Base-by-base conservation (phyloP, 2,797 vertebrate species). In the Danio tinwini region DNA sequence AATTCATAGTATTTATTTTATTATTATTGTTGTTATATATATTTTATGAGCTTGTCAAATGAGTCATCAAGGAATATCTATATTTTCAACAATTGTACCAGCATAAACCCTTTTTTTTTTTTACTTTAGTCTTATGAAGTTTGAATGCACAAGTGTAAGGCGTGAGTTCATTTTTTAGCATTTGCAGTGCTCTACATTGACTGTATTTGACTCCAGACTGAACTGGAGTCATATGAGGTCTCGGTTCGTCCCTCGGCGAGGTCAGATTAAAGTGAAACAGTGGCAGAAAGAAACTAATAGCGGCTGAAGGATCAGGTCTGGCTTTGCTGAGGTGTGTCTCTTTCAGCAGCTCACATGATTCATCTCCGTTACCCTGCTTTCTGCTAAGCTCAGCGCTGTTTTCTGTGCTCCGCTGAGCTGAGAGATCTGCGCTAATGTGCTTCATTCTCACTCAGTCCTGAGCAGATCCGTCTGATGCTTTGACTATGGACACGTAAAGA, bases 311-410 rank as follows among this genome's bases (percentile, higher is more conserved):
- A 47, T 76, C 21, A 13, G 62, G 53, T 77, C 53, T 68, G 17
- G 16, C 63, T 42, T 29, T 21, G 19, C 74, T 76, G 74, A 76
- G 74, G 74, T 37, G 62, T 39, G 63, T 76, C 42, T 76, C 52
- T 58, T 67, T 76, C 42, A 76, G 21, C 9, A 40, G 53, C 65
- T 14, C 55, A 12, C 14, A 68, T 63, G 39, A 78, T 78, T 53
- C 64, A 50, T 78, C 76, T 68, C 64, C 0, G 44, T 61, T 78
- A 40, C 29, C 29, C 55, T 37, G 14, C 55, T 11, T 78, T 61
- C 29, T 69, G 76, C 76, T 59, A 40, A 61, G 16, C 64, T 69
- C 76, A 69, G 55, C 29, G 6, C 55, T 69, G 64, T 50, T 68
- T 58, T 47, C 4, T 56, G 53, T 47, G 63, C 44, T 17, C 4